These are phyloP conservation scores for Leptopterna dolabrata DNA, from an alignment of 2,888 invertebrate genomes.

Conservation along the genomic window DNA sequence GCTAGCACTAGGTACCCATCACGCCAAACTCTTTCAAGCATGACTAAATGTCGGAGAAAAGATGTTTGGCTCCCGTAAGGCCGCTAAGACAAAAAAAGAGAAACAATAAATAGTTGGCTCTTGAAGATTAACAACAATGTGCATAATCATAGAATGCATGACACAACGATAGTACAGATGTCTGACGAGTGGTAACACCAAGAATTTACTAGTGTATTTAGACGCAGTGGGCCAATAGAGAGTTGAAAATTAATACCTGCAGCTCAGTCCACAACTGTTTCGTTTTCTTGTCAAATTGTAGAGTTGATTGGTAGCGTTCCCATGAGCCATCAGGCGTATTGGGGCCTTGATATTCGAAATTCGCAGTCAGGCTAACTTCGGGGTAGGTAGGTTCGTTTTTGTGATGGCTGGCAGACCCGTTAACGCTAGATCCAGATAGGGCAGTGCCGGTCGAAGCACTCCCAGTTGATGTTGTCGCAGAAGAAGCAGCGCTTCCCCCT, in stretches of 20 bases:
- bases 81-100: slow-evolving; percentile 70
- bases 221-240: background rate
- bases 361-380: slow-evolving; percentile 81
- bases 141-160: no score
- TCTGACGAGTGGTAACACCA: no score
- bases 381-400: slow-evolving; percentile 45
- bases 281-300: slow-evolving; percentile 86
- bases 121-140: no score
- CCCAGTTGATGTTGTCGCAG: background rate
- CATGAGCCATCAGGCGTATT: slow-evolving; percentile 76
- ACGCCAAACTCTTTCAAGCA: slow-evolving; percentile 85
- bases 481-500: slow-evolving; percentile 47
- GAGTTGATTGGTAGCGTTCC: slow-evolving; percentile 82
- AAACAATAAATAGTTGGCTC: no score
- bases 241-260: slow-evolving; percentile 33
- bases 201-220: no score
- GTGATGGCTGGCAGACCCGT: slow-evolving; percentile 20
- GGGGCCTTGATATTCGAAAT: slow-evolving; percentile 79
- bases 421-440: background rate
- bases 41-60: slow-evolving; percentile 82
- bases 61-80: slow-evolving; percentile 91
- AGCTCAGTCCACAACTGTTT: slow-evolving; percentile 83
- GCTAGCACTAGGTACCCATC: slow-evolving; percentile 82
- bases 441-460: background rate
- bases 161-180: no score